Percentiles rank a stretch among this genome's conserved stretches.
These are phyloP conservation scores for Psammodynastes pulverulentus DNA, from an alignment of 2,113 vertebrate genomes.

Conservation along the genomic window DNA sequence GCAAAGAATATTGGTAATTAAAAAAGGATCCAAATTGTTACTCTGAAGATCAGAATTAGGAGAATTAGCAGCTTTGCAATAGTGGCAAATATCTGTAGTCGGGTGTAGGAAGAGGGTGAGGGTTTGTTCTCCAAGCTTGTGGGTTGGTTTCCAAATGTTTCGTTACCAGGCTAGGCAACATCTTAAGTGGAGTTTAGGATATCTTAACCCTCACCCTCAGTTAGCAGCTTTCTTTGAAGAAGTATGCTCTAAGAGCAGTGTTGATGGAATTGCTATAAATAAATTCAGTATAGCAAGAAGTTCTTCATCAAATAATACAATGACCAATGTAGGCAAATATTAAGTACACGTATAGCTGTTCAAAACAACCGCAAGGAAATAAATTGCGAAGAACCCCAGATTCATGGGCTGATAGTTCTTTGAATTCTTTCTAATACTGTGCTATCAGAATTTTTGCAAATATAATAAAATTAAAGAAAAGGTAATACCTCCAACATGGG, in stretches of 20 bases:
- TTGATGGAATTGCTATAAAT: neutral
- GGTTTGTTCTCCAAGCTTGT: too few relatives aligned
- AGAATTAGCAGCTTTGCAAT: neutral
- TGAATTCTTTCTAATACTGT: neutral
- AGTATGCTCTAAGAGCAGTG: neutral
- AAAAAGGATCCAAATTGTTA: neutral
- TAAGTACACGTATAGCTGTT: neutral
- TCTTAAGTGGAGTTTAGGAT: too few relatives aligned
- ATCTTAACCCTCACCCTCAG: neutral
- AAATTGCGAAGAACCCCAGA: neutral
- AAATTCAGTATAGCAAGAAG: neutral
- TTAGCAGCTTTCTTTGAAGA: neutral
- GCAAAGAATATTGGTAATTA: neutral
- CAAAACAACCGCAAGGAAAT: neutral
- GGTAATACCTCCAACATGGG: neutral
- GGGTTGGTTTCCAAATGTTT: too few relatives aligned
- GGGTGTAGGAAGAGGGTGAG: too few relatives aligned
- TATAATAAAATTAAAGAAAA: neutral
- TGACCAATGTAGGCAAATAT: neutral
- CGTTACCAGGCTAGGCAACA: too few relatives aligned
- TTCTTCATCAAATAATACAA: neutral
- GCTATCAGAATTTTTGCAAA: neutral
- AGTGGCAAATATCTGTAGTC: too few relatives aligned
- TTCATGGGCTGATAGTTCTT: neutral
- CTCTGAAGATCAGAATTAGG: neutral